Conservation (phyloP, 1,140 invertebrate genomes). For the Telenomus remus region DNA sequence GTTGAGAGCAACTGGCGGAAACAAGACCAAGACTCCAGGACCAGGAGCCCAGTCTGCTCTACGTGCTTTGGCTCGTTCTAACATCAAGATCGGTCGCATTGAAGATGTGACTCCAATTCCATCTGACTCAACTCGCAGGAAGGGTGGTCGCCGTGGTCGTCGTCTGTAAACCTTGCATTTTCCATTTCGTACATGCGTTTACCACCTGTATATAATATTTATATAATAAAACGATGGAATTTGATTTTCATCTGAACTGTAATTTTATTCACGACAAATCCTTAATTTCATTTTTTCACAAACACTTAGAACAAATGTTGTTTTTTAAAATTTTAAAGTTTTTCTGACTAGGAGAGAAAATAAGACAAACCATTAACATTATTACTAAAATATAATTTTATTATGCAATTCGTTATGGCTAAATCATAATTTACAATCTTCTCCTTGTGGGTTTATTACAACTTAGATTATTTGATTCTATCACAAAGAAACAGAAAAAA, state of each 20-base stretch:
- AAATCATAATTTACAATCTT: conserved; percentile 18
- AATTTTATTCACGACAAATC: too few relatives aligned
- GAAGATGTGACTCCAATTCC: conserved; percentile 99
- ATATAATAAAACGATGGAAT: neutral
- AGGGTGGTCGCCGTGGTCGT: conserved; percentile 99
- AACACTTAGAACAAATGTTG: too few relatives aligned
- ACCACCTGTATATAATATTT: conserved; percentile 28
- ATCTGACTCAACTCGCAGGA: conserved; percentile 98
- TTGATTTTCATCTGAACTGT: too few relatives aligned
- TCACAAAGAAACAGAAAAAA: neutral
- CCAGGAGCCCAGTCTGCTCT: conserved; percentile 99
- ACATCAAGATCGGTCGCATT: conserved; percentile 99
- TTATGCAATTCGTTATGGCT: conserved; percentile 4
- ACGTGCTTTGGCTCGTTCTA: conserved; percentile 96
- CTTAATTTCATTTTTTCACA: too few relatives aligned
- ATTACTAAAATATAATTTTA: conserved; percentile 40
- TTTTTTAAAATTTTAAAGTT: too few relatives aligned
- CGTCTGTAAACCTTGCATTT: conserved; percentile 86
- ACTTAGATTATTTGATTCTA: neutral
- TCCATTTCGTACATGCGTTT: conserved; percentile 2
- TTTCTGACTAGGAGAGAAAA: neutral
- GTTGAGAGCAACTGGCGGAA: conserved; percentile 97
- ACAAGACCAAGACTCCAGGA: conserved; percentile 97
- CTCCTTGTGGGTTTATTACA: neutral
- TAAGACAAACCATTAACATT: conserved; percentile 7